Evolutionary conservation across 1,140 invertebrate genomes (phyloP).

Genomic region (Heliconius congener): DNA sequence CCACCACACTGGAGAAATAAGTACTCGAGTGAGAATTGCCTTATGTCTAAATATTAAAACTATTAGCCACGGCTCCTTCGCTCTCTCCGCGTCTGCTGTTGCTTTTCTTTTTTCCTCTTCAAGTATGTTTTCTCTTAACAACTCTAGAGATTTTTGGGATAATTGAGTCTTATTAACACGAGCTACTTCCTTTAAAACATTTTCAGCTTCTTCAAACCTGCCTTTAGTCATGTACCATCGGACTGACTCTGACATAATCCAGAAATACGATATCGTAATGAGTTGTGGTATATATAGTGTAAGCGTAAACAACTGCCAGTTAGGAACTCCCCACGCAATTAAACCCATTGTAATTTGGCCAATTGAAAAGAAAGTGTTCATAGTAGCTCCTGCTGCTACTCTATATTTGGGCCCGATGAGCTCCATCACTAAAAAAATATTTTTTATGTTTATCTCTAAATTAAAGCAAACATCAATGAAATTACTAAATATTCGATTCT

Average conservation of each 20-base stretch:
- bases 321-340: slow-evolving; percentile 85
- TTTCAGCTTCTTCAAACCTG: slow-evolving; percentile 84
- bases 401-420: slow-evolving; percentile 87
- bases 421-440: slow-evolving; percentile 84
- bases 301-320: slow-evolving; percentile 87
- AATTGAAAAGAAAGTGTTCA: slow-evolving; percentile 86
- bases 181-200: slow-evolving; percentile 83
- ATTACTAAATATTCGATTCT: background rate
- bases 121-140: slow-evolving; percentile 52
- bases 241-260: slow-evolving; percentile 85
- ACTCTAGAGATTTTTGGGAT: slow-evolving; percentile 80
- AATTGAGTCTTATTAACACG: slow-evolving; percentile 83
- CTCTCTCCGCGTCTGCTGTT: slow-evolving; percentile 37
- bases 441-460: no score
- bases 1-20: slow-evolving; percentile 87
- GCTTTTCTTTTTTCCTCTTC: slow-evolving; percentile 53
- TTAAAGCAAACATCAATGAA: no score
- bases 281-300: slow-evolving; percentile 86
- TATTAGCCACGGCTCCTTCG: slow-evolving; percentile 68
- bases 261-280: slow-evolving; percentile 83
- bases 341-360: slow-evolving; percentile 86
- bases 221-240: slow-evolving; percentile 91
- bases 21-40: slow-evolving; percentile 82
- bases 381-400: slow-evolving; percentile 86
- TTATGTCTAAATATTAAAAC: slow-evolving; percentile 81